These are phyloP conservation scores for Coryphaenoides rupestris DNA, from an alignment of 2,113 vertebrate genomes.

Conservation along the genomic window DNA sequence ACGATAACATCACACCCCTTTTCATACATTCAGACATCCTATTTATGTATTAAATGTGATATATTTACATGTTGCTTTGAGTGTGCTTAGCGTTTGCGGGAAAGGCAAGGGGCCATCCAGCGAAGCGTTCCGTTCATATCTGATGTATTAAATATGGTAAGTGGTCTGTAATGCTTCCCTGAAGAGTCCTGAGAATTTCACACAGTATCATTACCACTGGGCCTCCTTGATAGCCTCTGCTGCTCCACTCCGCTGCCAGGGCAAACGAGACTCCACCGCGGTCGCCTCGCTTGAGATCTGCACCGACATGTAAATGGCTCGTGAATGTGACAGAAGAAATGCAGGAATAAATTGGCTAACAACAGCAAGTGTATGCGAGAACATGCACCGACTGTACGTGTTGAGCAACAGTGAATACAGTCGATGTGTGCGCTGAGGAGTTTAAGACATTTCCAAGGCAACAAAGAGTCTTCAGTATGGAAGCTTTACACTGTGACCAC, in stretches of 20 bases:
- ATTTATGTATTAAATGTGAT: too few relatives aligned
- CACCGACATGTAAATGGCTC: not conserved
- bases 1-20: too few relatives aligned
- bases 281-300: not conserved
- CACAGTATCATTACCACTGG: conserved; percentile 32
- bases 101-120: not conserved
- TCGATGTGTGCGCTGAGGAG: too few relatives aligned
- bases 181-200: conserved; percentile 37
- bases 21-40: too few relatives aligned
- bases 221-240: conserved; percentile 16
- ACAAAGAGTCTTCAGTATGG: too few relatives aligned
- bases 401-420: too few relatives aligned
- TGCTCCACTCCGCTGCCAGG: not conserved
- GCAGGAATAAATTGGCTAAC: not conserved
- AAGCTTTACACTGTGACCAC: too few relatives aligned
- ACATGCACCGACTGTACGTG: not conserved
- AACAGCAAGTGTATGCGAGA: not conserved
- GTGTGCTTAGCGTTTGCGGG: conserved; percentile 22
- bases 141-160: conserved; percentile 64
- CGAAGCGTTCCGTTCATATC: conserved; percentile 58
- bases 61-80: too few relatives aligned
- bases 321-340: not conserved
- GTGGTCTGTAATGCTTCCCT: conserved; percentile 56
- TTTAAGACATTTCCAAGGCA: too few relatives aligned
- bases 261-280: too few relatives aligned